phyloP scores from a whole-genome alignment of 1,140 invertebrate genomes.

The Hyposmocoma kahamanoa region DNA sequence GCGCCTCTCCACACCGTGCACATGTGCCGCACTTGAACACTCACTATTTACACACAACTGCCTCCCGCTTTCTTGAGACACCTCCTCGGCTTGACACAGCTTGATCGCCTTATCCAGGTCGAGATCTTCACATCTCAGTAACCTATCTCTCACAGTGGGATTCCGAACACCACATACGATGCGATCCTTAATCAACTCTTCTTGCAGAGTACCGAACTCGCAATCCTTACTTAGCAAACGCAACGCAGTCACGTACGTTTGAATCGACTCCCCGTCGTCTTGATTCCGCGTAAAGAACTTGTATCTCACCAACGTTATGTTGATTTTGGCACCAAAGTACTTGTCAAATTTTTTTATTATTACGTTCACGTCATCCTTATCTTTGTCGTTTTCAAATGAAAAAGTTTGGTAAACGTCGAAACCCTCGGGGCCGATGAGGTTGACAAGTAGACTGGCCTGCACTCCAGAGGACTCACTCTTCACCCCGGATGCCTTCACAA shows the following conservation, averaged over 20 bases:
- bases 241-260: constrained; percentile 14
- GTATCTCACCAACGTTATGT: constrained; percentile 18
- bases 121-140: constrained; percentile 12
- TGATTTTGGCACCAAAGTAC: constrained; percentile 20
- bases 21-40: background rate
- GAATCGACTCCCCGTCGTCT: constrained; percentile 14
- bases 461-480: constrained; percentile 7
- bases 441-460: constrained; percentile 16
- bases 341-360: constrained; percentile 12
- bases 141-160: constrained; percentile 6
- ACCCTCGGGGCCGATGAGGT: constrained; percentile 13
- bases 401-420: constrained; percentile 17
- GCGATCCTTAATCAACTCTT: constrained; percentile 17
- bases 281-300: constrained; percentile 22
- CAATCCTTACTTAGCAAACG: constrained; percentile 18
- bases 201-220: constrained; percentile 16
- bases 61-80: constrained; percentile 3
- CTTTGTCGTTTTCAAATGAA: constrained; percentile 8
- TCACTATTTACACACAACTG: background rate
- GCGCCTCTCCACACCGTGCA: background rate
- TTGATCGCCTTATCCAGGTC: constrained; percentile 15
- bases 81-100: constrained; percentile 11
- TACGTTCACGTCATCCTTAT: constrained; percentile 5
- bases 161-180: constrained; percentile 12
- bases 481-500: constrained; percentile 15